These are phyloP conservation scores for Cricetomys ansorgei DNA, from an alignment of 2,113 vertebrate genomes.

Conservation along the genomic window DNA sequence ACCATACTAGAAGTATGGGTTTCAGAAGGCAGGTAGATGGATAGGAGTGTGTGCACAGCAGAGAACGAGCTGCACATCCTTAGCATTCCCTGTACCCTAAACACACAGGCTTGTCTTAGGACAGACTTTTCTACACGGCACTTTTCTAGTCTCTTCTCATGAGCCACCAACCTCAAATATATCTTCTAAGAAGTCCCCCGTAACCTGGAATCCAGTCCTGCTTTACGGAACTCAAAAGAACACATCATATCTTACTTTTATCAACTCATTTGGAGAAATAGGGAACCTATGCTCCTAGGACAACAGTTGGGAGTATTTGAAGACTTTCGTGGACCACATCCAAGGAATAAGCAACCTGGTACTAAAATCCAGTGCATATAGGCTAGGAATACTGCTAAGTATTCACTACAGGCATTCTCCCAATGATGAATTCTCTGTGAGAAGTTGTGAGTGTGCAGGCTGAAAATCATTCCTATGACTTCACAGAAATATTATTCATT, in stretches of 20 bases:
- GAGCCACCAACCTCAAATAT: background rate
- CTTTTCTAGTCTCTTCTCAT: background rate
- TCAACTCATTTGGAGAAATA: background rate
- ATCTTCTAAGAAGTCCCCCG: background rate
- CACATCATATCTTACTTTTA: background rate
- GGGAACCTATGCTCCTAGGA: background rate
- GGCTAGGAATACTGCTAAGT: background rate
- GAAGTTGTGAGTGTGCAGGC: background rate
- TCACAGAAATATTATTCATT: background rate
- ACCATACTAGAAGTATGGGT: background rate
- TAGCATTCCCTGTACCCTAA: background rate
- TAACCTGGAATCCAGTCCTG: background rate
- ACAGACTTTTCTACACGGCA: background rate
- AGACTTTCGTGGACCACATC: background rate
- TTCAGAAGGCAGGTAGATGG: background rate
- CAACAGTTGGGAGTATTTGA: background rate
- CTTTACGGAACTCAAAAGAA: background rate
- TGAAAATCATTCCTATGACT: background rate
- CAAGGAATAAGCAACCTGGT: background rate
- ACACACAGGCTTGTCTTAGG: too few species aligned
- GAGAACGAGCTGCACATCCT: fast-evolving
- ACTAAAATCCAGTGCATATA: background rate
- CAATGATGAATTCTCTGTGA: background rate
- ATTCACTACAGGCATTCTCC: background rate
- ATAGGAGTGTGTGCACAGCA: background rate